These are phyloP conservation scores for Drosophila buzzatii DNA, from an alignment of 2,888 invertebrate species.

Conservation along the genomic window DNA sequence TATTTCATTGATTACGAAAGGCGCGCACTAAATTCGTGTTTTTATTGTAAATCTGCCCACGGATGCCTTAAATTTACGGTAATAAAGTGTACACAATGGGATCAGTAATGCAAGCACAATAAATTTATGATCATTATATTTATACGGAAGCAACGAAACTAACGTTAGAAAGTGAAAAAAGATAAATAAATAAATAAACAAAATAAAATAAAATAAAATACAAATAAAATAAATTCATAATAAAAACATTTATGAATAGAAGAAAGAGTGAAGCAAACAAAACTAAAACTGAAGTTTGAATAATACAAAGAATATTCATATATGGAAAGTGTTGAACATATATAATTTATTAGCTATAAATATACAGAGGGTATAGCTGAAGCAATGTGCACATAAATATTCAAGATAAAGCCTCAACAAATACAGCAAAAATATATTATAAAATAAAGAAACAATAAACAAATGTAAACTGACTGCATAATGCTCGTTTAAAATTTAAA, in stretches of 20 bases:
- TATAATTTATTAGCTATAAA: background rate
- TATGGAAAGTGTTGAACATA: constrained; percentile 1
- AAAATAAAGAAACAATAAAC: too few relatives aligned
- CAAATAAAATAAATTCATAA: background rate
- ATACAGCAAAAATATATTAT: background rate
- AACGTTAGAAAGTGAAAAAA: constrained; percentile 1
- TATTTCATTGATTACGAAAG: constrained; percentile 16
- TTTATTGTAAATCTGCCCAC: constrained; percentile 11
- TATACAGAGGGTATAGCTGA: background rate
- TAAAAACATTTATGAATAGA: background rate
- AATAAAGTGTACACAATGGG: constrained; percentile 29
- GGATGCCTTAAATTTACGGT: constrained; percentile 40
- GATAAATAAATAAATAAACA: background rate
- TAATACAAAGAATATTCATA: constrained; percentile 1
- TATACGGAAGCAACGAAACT: constrained; percentile 24
- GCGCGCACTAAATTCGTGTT: constrained; percentile 21
- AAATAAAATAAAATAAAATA: background rate
- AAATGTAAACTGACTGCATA: background rate
- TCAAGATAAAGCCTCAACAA: constrained; percentile 6
- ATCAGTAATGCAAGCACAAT: constrained; percentile 8
- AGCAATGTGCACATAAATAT: constrained; percentile 6
- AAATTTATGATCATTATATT: constrained; percentile 19
- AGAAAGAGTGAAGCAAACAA: background rate
- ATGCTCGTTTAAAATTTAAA: too few relatives aligned
- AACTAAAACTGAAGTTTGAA: background rate